Percentiles rank a stretch among this genome's conserved stretches.
Conservation (phyloP, 2,888 invertebrate genomes). For the Clunio marinus region DNA sequence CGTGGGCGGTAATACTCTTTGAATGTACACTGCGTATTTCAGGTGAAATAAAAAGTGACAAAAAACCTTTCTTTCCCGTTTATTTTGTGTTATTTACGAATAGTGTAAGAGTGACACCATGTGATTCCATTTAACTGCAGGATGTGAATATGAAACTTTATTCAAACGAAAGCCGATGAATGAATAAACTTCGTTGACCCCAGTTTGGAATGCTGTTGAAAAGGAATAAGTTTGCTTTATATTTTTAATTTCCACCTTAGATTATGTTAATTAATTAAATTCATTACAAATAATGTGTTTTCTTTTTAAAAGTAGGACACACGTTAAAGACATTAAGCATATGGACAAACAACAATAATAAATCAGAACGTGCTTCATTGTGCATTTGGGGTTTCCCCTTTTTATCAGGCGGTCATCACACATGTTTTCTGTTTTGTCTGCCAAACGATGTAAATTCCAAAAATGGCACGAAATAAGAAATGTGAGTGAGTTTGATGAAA, state of each 20-base stretch:
- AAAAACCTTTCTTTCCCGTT: background rate
- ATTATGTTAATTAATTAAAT: constrained; percentile 4
- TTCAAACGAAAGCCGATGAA: too few relatives aligned
- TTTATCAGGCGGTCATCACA: too few relatives aligned
- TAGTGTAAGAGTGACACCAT: background rate
- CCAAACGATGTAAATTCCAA: background rate
- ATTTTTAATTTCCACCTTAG: background rate
- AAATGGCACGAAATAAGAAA: background rate
- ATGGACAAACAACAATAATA: background rate
- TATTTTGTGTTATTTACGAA: background rate
- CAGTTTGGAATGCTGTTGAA: background rate
- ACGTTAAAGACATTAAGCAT: background rate
- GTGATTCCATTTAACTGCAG: constrained; percentile 11
- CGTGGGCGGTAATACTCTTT: background rate
- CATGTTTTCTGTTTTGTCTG: background rate
- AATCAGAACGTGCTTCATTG: constrained; percentile 18
- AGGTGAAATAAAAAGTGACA: constrained; percentile 6
- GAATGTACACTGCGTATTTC: background rate
- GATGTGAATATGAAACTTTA: background rate
- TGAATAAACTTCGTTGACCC: constrained; percentile 11
- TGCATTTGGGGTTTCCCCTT: too few relatives aligned
- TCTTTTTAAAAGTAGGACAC: background rate
- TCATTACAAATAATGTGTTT: background rate
- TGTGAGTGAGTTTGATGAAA: background rate
- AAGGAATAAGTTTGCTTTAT: too few relatives aligned